Evolutionary conservation across 2,113 vertebrate species (phyloP), one percentile per base, ranked within the genome.

Genomic region (Bujurquina vittata): DNA sequence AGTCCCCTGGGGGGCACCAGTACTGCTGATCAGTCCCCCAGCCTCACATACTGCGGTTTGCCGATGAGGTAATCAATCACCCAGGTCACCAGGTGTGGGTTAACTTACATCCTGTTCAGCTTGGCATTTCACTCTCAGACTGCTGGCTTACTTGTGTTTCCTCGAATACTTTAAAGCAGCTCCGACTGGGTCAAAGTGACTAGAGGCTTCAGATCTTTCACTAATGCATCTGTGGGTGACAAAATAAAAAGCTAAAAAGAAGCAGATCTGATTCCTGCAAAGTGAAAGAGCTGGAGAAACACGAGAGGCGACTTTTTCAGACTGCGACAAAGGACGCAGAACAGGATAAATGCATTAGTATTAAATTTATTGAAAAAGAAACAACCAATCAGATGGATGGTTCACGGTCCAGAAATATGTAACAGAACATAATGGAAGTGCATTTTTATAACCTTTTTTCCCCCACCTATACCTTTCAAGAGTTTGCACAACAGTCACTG

Each of bases 331-430:
- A 67, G 35, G 17, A 80, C 73, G 23, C 31, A 20, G 20, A n/a
- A 74, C 78, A 65, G 56, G 61, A 88, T 60, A 84, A 89, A 88
- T 91, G 87, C 92, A 95, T 95, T 95, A 95, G 93, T 95, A 96
- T 92, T 95, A 95, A 95, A 95, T 96, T 96, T 96, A 96, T 96
- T 96, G 94, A 95, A 95, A 95, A 95, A 95, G 92, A 90, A 94
- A 95, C 94, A 96, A 95, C 94, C 94, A 94, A 91, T 92, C 86
- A 90, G 91, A 94, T 91, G 92, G 88, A 94, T 92, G 91, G 88
- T 94, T 95, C 85, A 91, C 88, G 83, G 87, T 94, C 86, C 83
- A 94, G 93, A 94, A 95, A 94, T 94, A 93, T 92, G 92, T 94
- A 95, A 94, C 93, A 95, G 91, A 94, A 93, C 72, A 23, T 85